Evolutionary conservation across 2,888 invertebrate genomes (phyloP), one percentile per base, ranked within the genome.

Genomic region (Rhagonycha fulva): DNA sequence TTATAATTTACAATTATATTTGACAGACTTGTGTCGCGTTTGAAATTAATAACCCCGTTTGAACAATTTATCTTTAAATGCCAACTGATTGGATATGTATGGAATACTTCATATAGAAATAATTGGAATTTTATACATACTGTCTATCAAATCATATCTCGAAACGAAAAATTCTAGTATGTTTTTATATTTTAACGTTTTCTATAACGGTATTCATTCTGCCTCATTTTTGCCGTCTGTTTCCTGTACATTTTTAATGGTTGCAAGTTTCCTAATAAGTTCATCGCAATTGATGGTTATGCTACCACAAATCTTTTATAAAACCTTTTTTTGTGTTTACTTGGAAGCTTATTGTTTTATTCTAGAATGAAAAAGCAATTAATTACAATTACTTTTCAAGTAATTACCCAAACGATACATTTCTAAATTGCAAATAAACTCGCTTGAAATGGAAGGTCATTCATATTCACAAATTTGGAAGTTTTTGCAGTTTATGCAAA

Each of bases 261-360:
- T 30, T 12, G 62, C 70, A 70, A 70, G 70, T 70, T 70, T 61
- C 70, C 70, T 62, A 70, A 70, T 70, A 70, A 70, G 70, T 70
- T 70, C 70, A 70, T 70, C 62, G 62, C 68, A 30, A 62, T 30
- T 30, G 70, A 61, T 62, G 47, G 70, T 62, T 70, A 26, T 26
- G 26, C 14, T 26, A 66, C 66, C 66, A 47, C 47, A 47, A 47
- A 47, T 47, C 47, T n/a, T 47, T 47, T 47, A 7, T n/a, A 47
- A 23, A 66, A 66, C 66, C 23, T 66, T 23, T 28, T 47, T n/a
- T 47, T 47, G 47, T 47, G 47, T 47, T 66, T 66, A 66, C 26
- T 24, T 66, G 26, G 14, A 26, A 26, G 9, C 19, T 66, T 26
- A 66, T 47, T 47, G 47, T 47, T 47, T 47, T 47, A 47, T 47